Evolutionary conservation across 2,888 invertebrate species (phyloP).

Genomic region (Euproctis similis): DNA sequence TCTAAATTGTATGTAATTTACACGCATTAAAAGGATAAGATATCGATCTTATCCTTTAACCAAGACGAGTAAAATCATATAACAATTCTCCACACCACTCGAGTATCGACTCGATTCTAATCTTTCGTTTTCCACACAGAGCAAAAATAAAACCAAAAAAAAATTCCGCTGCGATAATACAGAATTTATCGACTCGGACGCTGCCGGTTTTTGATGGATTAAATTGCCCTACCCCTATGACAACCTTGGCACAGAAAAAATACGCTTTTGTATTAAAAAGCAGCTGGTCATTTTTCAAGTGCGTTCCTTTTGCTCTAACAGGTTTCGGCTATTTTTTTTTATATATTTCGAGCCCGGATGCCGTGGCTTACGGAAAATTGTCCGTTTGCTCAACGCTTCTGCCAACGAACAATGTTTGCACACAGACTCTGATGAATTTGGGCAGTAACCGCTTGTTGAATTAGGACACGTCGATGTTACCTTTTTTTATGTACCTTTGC

Average conservation of each 20-base stretch:
- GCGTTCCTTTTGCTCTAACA: slow-evolving; percentile 71
- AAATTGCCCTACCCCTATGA: slow-evolving; percentile 76
- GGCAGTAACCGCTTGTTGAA: slow-evolving; percentile 53
- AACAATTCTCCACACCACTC: slow-evolving; percentile 9
- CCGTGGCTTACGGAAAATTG: slow-evolving; percentile 43
- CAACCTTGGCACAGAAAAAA: slow-evolving; percentile 74
- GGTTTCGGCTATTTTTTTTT: slow-evolving; percentile 55
- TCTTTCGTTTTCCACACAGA: slow-evolving; percentile 42
- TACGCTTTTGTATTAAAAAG: slow-evolving; percentile 70
- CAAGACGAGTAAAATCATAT: too few relatives aligned
- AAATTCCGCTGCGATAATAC: slow-evolving; percentile 63
- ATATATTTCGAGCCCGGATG: slow-evolving; percentile 21
- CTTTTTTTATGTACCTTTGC: slow-evolving; percentile 27
- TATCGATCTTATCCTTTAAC: too few relatives aligned
- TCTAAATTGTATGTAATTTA: too few relatives aligned
- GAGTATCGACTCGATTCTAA: slow-evolving; percentile 37
- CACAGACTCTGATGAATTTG: slow-evolving; percentile 57
- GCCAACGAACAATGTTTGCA: slow-evolving; percentile 47
- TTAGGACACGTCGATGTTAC: slow-evolving; percentile 46
- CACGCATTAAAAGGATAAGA: too few relatives aligned
- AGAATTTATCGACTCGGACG: slow-evolving; percentile 70
- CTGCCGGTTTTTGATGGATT: slow-evolving; percentile 70
- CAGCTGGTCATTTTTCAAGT: slow-evolving; percentile 76
- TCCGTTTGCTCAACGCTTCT: slow-evolving; percentile 52
- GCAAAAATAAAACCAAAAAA: slow-evolving; percentile 71